phyloP scores from a whole-genome alignment of 1,140 invertebrate species.

The Procambarus clarkii region DNA sequence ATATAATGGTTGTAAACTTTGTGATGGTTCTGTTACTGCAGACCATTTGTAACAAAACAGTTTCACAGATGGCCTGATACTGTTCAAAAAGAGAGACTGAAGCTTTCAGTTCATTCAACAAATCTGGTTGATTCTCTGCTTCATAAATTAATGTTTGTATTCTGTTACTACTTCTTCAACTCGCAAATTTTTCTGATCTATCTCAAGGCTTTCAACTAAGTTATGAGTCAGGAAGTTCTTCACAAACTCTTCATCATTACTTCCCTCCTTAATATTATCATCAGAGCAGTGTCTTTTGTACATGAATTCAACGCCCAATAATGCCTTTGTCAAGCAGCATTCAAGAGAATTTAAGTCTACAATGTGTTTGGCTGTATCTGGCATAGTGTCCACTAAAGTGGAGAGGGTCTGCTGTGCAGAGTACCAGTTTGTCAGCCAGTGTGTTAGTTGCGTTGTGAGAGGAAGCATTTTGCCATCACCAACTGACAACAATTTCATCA shows the following conservation, averaged over 20 bases:
- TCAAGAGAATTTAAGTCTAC: constrained; percentile 4
- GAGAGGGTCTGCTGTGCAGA: background rate
- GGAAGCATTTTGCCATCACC: constrained; percentile 10
- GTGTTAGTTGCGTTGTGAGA: constrained; percentile 1
- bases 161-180: constrained; percentile 17
- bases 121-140: constrained; percentile 29
- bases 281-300: constrained; percentile 37
- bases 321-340: constrained; percentile 43
- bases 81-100: constrained; percentile 87
- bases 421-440: constrained; percentile 38
- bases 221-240: constrained; percentile 33
- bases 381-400: background rate
- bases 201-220: constrained; percentile 26
- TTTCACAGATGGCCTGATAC: constrained; percentile 85
- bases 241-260: constrained; percentile 10
- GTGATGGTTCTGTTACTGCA: constrained; percentile 85
- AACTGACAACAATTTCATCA: background rate
- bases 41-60: constrained; percentile 86
- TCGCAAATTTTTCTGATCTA: constrained; percentile 28
- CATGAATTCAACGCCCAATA: constrained; percentile 43
- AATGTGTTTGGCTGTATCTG: background rate
- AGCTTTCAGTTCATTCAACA: constrained; percentile 32
- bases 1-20: constrained; percentile 89
- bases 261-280: background rate
- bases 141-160: constrained; percentile 35